Conservation (phyloP, 2,113 vertebrate genomes). For the Gymnorhina tibicen region DNA sequence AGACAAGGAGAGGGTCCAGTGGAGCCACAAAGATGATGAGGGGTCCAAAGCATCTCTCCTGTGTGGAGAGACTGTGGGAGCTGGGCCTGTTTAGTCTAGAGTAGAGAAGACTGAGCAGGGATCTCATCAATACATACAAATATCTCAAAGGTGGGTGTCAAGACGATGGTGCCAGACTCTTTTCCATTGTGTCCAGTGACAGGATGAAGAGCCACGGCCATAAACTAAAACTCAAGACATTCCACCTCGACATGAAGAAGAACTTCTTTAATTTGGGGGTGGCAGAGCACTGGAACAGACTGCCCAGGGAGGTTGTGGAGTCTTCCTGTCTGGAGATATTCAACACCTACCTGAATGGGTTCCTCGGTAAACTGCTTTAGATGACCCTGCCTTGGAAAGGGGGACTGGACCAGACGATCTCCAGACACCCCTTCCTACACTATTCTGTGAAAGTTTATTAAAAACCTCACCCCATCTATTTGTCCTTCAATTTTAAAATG, state of each 20-base stretch:
- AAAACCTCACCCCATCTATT: not conserved
- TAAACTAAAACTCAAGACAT: not conserved
- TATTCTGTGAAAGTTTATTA: not conserved
- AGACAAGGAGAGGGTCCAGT: not conserved
- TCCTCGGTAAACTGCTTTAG: not conserved
- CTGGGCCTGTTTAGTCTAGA: not conserved
- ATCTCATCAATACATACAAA: not conserved
- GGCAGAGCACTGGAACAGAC: not conserved
- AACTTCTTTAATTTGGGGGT: not conserved
- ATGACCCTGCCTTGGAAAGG: not conserved
- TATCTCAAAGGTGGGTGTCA: not conserved
- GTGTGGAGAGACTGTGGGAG: not conserved
- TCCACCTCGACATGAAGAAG: not conserved
- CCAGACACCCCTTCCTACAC: not conserved
- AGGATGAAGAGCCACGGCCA: not conserved
- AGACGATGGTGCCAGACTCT: fast-evolving
- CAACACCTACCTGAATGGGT: fast-evolving
- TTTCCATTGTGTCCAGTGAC: not conserved
- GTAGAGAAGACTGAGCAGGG: fast-evolving
- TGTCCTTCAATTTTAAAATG: not conserved
- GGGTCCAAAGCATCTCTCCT: not conserved
- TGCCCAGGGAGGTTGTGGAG: not conserved
- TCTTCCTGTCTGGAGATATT: no score
- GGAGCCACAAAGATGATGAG: not conserved
- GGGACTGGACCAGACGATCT: not conserved